Percentiles rank a stretch among this genome's conserved stretches.
These are phyloP conservation scores for Steatocranus sp. DNA, from an alignment of 2,797 vertebrate species.

Conservation along the genomic window DNA sequence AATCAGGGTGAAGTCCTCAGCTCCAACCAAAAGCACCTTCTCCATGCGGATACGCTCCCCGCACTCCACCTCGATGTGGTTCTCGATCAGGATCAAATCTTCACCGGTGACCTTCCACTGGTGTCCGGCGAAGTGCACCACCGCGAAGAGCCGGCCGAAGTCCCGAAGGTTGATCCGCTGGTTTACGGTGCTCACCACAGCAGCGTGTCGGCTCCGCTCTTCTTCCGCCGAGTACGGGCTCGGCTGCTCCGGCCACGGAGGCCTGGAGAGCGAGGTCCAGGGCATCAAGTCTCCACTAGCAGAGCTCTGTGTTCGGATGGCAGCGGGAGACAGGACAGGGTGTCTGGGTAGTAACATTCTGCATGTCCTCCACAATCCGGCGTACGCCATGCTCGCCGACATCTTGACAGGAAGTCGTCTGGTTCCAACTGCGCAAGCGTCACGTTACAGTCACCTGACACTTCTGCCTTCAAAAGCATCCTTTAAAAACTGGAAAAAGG, in stretches of 20 bases:
- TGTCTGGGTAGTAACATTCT: not conserved
- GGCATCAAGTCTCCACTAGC: slow-evolving; percentile 52
- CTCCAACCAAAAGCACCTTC: slow-evolving; percentile 80
- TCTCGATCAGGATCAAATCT: slow-evolving; percentile 89
- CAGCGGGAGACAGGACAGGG: not conserved
- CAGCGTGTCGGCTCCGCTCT: slow-evolving; percentile 61
- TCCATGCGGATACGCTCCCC: slow-evolving; percentile 89
- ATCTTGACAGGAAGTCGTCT: slow-evolving; percentile 33
- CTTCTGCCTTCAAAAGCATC: not conserved
- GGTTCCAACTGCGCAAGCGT: slow-evolving; percentile 1
- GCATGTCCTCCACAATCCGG: slow-evolving; percentile 47
- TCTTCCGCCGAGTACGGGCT: slow-evolving; percentile 68
- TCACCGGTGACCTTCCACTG: slow-evolving; percentile 94
- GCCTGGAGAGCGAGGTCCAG: slow-evolving; percentile 82
- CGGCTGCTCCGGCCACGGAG: slow-evolving; percentile 80
- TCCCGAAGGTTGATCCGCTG: slow-evolving; percentile 61
- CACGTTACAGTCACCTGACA: not conserved
- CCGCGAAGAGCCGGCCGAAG: slow-evolving; percentile 87
- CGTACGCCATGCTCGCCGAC: slow-evolving; percentile 33
- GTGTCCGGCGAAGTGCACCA: slow-evolving; percentile 88
- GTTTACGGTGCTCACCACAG: slow-evolving; percentile 81
- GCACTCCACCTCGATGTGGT: slow-evolving; percentile 80
- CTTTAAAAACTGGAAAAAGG: not conserved
- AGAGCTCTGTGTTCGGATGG: slow-evolving; percentile 25
- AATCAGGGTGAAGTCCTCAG: slow-evolving; percentile 85